Evolutionary conservation across 2,888 invertebrate species (phyloP).

Genomic region (Sicus ferrugineus): DNA sequence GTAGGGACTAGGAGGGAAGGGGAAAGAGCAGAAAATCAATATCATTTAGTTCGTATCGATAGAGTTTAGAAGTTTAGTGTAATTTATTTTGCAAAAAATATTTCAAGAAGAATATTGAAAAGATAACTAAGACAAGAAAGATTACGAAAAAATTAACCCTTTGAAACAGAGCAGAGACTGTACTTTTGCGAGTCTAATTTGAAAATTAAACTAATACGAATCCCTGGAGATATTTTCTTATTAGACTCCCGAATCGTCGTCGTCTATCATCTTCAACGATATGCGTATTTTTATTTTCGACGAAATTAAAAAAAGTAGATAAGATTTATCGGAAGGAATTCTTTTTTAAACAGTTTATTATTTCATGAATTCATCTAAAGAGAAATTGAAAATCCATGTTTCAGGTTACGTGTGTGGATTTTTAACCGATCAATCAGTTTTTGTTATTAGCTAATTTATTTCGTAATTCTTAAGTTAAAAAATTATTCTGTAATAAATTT

Average conservation of each 20-base stretch:
- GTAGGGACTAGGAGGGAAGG: background rate
- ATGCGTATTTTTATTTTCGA: background rate
- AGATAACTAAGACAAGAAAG: too few species aligned
- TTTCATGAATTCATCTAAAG: background rate
- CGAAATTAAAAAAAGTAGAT: background rate
- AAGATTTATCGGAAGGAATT: background rate
- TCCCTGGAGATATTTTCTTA: slow-evolving; percentile 51
- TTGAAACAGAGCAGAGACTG: slow-evolving; percentile 30
- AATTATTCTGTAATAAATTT: too few species aligned
- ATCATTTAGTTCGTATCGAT: slow-evolving; percentile 27
- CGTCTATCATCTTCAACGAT: background rate
- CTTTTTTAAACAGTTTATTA: too few species aligned
- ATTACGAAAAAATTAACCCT: slow-evolving; percentile 1
- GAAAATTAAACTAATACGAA: slow-evolving; percentile 47
- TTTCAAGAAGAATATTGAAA: too few species aligned
- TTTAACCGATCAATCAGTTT: too few species aligned
- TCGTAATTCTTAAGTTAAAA: background rate
- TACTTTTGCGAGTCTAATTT: slow-evolving; percentile 64
- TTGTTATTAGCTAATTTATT: background rate
- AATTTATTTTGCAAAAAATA: too few species aligned
- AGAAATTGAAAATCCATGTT: background rate
- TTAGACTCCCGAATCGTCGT: slow-evolving; percentile 65
- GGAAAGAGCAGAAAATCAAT: slow-evolving; percentile 22
- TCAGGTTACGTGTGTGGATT: too few species aligned
- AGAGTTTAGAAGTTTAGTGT: slow-evolving; percentile 35